phyloP scores from a whole-genome alignment of 2,888 invertebrate genomes.

The Aleiodes leptofemur region DNA sequence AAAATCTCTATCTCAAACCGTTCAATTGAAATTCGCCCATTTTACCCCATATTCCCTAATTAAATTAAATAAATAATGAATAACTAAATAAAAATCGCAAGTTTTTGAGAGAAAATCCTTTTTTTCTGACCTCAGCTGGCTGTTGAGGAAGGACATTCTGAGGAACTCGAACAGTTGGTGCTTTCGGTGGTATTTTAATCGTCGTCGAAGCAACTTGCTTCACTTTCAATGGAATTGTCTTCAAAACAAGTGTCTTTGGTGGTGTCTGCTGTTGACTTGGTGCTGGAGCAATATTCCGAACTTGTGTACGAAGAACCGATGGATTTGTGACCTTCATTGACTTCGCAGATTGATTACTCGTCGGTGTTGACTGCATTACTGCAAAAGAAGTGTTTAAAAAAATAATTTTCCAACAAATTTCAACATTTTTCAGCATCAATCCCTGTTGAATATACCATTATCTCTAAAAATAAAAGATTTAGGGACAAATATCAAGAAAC shows the following conservation, averaged over 20 bases:
- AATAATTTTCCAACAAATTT: too few species aligned
- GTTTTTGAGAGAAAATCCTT: neutral
- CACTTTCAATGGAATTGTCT: constrained; percentile 71
- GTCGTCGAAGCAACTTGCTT: constrained; percentile 70
- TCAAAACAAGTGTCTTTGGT: constrained; percentile 71
- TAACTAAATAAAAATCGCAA: too few species aligned
- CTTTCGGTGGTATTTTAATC: constrained; percentile 67
- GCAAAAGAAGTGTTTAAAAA: constrained; percentile 34
- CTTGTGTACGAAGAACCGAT: constrained; percentile 67
- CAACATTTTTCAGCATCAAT: too few species aligned
- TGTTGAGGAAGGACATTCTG: constrained; percentile 66
- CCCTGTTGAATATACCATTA: too few species aligned
- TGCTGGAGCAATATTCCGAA: constrained; percentile 68
- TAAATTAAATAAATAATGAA: too few species aligned
- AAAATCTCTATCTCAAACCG: too few species aligned
- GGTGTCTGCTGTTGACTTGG: constrained; percentile 62
- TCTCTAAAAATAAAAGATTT: too few species aligned
- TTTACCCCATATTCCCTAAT: neutral
- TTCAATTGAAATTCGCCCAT: too few species aligned
- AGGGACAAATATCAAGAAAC: too few species aligned
- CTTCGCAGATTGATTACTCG: constrained; percentile 60
- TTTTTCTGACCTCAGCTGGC: constrained; percentile 63
- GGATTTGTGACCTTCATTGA: constrained; percentile 68
- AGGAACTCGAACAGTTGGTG: constrained; percentile 56
- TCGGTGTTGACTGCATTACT: constrained; percentile 64